phyloP scores from a whole-genome alignment of 2,113 vertebrate species.

The Pseudopipra pipra region DNA sequence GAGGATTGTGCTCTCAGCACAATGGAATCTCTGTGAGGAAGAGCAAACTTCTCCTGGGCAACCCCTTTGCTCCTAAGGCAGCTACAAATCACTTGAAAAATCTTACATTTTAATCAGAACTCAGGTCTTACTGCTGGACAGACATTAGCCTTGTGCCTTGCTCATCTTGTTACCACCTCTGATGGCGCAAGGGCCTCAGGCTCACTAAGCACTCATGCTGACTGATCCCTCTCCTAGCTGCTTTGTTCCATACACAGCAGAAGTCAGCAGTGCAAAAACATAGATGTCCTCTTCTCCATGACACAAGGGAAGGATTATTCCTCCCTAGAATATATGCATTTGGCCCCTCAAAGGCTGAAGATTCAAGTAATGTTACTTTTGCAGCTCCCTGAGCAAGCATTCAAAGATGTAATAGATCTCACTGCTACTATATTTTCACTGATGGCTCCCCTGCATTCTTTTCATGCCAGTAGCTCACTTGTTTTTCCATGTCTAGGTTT shows the following conservation, averaged over 20 bases:
- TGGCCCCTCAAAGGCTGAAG: neutral
- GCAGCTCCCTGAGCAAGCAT: neutral
- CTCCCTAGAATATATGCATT: neutral
- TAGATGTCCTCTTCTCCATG: neutral
- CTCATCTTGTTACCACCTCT: neutral
- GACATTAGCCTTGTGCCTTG: neutral
- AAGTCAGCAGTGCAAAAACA: constrained; percentile 4
- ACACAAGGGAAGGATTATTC: neutral
- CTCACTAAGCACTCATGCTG: neutral
- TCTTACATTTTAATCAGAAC: neutral
- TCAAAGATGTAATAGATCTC: neutral
- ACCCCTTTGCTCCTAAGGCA: neutral
- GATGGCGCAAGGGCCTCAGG: neutral
- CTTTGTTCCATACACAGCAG: neutral
- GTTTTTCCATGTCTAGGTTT: neutral
- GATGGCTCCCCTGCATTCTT: neutral
- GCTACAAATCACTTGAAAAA: neutral
- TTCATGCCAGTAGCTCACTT: neutral
- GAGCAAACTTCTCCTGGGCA: neutral
- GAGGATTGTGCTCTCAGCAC: neutral
- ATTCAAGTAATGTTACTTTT: neutral
- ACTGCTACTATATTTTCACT: neutral
- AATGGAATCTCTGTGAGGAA: neutral
- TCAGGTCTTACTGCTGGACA: neutral
- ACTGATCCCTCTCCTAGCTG: neutral